phyloP scores from a whole-genome alignment of 2,888 invertebrate species.

The Prenolepis imparis region DNA sequence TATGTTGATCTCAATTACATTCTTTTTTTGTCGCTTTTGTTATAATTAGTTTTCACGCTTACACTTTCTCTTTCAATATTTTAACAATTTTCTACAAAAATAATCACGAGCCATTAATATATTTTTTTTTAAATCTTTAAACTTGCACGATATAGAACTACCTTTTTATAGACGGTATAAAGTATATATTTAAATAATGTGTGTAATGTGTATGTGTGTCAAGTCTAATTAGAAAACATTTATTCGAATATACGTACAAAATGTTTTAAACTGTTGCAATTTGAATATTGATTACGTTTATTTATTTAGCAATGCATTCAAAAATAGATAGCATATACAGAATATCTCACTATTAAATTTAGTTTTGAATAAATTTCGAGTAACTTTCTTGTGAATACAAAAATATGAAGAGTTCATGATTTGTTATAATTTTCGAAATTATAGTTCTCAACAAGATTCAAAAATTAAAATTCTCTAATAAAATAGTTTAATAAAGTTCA shows the following conservation, averaged over 20 bases:
- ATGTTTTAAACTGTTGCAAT: neutral
- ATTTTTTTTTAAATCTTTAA: neutral
- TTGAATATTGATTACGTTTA: neutral
- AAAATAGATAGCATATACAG: neutral
- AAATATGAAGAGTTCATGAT: neutral
- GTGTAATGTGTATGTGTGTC: neutral
- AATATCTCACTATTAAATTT: neutral
- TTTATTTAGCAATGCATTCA: neutral
- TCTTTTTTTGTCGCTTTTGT: neutral
- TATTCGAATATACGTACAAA: neutral
- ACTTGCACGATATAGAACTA: neutral
- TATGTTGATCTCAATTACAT: conserved; percentile 9
- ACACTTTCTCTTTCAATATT: neutral
- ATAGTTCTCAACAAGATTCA: neutral
- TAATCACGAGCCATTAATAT: neutral
- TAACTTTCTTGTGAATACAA: neutral
- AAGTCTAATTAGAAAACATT: conserved; percentile 11
- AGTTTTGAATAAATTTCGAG: neutral
- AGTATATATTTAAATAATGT: neutral
- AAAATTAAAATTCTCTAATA: neutral
- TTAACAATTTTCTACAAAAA: neutral
- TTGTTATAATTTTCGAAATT: neutral
- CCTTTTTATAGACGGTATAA: neutral
- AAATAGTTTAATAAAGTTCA: neutral
- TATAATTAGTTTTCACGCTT: conserved; percentile 1